Percentiles rank a stretch among this genome's conserved stretches.
Evolutionary conservation across 2,888 invertebrate genomes (phyloP).

Genomic region (Polydesmus complanatus): DNA sequence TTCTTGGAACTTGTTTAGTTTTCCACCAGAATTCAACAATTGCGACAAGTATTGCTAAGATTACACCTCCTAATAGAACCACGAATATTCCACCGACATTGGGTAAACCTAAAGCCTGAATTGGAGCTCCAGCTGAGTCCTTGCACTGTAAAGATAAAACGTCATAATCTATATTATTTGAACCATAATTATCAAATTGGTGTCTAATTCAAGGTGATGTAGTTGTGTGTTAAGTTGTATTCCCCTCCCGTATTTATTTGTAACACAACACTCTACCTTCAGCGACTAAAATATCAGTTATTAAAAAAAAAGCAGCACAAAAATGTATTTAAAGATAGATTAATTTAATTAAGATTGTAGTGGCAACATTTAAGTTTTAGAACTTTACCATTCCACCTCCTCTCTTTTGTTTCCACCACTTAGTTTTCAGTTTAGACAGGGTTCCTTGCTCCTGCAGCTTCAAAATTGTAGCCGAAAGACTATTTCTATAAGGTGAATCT

Average conservation of each 20-base stretch:
- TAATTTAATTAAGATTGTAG: too few species aligned
- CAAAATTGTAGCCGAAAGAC: slow-evolving; percentile 78
- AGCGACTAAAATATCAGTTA: too few species aligned
- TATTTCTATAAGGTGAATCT: slow-evolving; percentile 89
- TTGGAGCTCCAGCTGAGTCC: slow-evolving; percentile 25
- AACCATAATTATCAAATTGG: too few species aligned
- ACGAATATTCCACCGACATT: slow-evolving; percentile 95
- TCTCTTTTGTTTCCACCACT: slow-evolving; percentile 91
- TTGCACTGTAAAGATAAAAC: too few species aligned
- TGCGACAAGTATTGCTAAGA: slow-evolving; percentile 83
- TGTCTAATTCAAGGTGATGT: too few species aligned
- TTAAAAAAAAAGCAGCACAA: too few species aligned
- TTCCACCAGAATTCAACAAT: slow-evolving; percentile 95
- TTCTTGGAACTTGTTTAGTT: slow-evolving; percentile 77
- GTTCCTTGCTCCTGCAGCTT: slow-evolving; percentile 25
- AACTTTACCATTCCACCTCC: neutral
- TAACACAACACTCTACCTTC: too few species aligned
- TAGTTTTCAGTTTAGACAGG: slow-evolving; percentile 57
- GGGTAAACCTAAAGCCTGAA: slow-evolving; percentile 45
- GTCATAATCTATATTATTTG: too few species aligned
- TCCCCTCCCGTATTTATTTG: too few species aligned
- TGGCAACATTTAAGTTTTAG: slow-evolving; percentile 22
- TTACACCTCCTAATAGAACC: slow-evolving; percentile 82
- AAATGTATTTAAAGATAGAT: too few species aligned
- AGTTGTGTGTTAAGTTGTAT: too few species aligned